Evolutionary conservation across 2,113 vertebrate genomes (phyloP).

Genomic region (Ivindomyrus marchei): DNA sequence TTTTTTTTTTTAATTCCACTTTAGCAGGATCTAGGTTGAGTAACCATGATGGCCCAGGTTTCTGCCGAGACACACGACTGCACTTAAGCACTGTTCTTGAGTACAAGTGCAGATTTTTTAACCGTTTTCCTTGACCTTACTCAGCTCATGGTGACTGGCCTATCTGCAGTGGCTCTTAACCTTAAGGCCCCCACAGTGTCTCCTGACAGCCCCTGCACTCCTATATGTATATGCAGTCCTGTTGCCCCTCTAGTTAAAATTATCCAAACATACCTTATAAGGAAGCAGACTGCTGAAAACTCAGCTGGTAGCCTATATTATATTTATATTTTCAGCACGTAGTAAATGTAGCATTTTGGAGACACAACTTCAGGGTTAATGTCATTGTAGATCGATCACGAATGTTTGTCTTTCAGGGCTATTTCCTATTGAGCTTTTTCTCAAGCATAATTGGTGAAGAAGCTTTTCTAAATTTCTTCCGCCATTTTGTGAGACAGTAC

Average conservation of each 20-base stretch:
- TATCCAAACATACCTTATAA: not conserved
- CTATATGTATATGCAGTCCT: not conserved
- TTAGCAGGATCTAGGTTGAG: not conserved
- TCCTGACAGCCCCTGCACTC: not conserved
- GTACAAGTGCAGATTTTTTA: not conserved
- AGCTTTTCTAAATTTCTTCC: conserved; percentile 73
- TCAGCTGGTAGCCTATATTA: not conserved
- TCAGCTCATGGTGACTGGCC: not conserved
- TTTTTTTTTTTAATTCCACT: not conserved
- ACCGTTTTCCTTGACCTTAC: not conserved
- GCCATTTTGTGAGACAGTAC: conserved; percentile 73
- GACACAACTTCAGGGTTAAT: not conserved
- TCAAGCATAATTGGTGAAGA: conserved; percentile 68
- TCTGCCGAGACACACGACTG: not conserved
- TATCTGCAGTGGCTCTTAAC: not conserved
- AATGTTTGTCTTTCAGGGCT: conserved; percentile 66
- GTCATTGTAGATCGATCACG: not conserved
- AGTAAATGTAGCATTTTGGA: not conserved
- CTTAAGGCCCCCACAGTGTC: not conserved
- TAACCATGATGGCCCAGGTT: not conserved
- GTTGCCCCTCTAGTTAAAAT: not conserved
- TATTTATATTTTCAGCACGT: not conserved
- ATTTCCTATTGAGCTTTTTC: conserved; percentile 82
- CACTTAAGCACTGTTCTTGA: not conserved
- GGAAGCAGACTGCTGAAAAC: not conserved